Base-by-base conservation (phyloP, 2,888 invertebrate genomes). In the Nomada lathburiana region DNA sequence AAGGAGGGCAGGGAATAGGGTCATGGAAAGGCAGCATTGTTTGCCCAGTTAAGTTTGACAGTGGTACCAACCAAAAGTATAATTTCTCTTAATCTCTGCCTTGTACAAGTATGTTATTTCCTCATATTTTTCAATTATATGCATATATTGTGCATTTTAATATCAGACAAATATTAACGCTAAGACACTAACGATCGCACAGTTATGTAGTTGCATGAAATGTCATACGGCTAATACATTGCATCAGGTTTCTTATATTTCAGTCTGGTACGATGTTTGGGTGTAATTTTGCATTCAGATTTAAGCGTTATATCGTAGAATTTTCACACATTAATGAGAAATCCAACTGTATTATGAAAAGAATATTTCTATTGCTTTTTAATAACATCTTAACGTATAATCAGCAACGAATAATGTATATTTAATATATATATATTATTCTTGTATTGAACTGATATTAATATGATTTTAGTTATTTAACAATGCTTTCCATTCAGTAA, bases 11-110 rank as follows among this genome's bases (percentile, higher is more conserved):
- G 65, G 70, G 77, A 88, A 87, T 80, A 85, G 81, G 88, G 88
- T 88, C 88, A 85, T 64, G 76, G 72, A 82, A 76, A 75, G 65
- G 74, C 76, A 71, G 80, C 79, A 83, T 86, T 88, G 82, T 85
- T 86, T 84, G 76, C 73, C 71, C 62, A 80, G 77, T 74, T 57
- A 67, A 80, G 73, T 82, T 88, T 88, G 84, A 85, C 86, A 88
- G 82, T 86, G 83, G 71, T 87, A 80, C 84, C 88, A 88, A 88
- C 84, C 68, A 77, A 76, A 79, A 29, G 11, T 53, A 59, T 44
- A 60, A 42, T 82, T 76, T 82, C 29, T 70, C 47, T 70, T 74
- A 65, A 50, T 80, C 63, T 72, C 75, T 67, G 23, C 13, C 65
- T 80, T 80, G 82, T 59, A 74, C 80, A 85, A 77, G 65, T 84